Base-by-base conservation (phyloP, 2,113 vertebrate genomes). In the Engraulis encrasicolus region DNA sequence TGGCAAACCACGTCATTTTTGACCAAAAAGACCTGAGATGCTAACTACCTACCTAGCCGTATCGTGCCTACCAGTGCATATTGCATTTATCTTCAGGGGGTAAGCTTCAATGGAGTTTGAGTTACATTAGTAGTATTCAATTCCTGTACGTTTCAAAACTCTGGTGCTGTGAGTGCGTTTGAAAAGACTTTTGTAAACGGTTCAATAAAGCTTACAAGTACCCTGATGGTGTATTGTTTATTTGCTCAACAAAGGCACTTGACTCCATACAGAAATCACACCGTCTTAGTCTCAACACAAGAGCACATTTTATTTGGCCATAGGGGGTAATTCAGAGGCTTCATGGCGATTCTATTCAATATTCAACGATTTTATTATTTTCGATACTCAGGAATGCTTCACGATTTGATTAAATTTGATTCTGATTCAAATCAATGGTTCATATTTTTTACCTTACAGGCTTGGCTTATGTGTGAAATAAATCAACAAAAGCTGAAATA, bases 11-110 rank as follows among this genome's bases (percentile, higher is more conserved):
- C 3, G 89, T 96, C 50, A 88, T 95, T 83, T 96, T 95, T 86
- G 95, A 95, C 87, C 95, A 95, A 85, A 95, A 94, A 86, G 95
- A 95, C 86, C 93, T 95, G 61, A 91, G 88, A 83, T 88, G 80
- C 82, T 93, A 86, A 92, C 82, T 36, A 38, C 49, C 66, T 45
- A 5, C 49, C 66, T 45, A 5, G 81, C 58, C 58, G 78, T 80
- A 85, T 66, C 11, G 50, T 31, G 50, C 58, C 58, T 45, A 61
- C 58, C 5, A 27, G n/a, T 61, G 58, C 6, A 9, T 12, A 66
- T 27, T 31, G 23, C 58, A 66, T 66, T 66, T n/a, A n/a, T n/a
- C n/a, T 66, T 15, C 9, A 31, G n/a, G 6, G n/a, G 23, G n/a
- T 66, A 12, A 12, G 12, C 58, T 27, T 66, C 27, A 58, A n/a